A percentile compares a stretch with the other conserved stretches of the same genome.
phyloP scores from a whole-genome alignment of 2,888 invertebrate species.

The Thecophora atra region DNA sequence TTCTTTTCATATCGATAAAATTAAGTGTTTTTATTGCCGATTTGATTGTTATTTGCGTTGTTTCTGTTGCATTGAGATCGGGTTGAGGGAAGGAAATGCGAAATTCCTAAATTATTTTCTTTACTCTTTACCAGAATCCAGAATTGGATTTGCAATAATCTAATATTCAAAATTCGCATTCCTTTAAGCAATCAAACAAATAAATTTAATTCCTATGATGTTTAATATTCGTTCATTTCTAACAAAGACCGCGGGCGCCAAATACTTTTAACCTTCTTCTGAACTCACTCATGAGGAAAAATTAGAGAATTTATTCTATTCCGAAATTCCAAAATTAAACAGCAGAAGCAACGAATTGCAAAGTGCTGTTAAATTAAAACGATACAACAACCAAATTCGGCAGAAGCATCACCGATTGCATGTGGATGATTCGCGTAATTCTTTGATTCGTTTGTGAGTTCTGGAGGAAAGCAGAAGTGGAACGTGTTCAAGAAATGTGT shows the following conservation, averaged over 20 bases:
- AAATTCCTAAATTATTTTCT: too few species aligned
- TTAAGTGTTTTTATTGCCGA: slow-evolving; percentile 10
- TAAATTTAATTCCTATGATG: too few species aligned
- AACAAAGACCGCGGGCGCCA: slow-evolving; percentile 5
- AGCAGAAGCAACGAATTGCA: neutral
- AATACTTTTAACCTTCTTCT: slow-evolving; percentile 17
- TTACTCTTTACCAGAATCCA: too few species aligned
- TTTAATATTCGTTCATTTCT: neutral
- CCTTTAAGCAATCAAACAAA: too few species aligned
- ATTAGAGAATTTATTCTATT: slow-evolving; percentile 4
- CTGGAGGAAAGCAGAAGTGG: neutral
- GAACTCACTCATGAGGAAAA: slow-evolving; percentile 18
- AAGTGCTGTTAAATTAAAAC: neutral
- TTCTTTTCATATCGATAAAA: neutral
- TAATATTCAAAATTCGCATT: too few species aligned
- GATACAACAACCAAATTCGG: slow-evolving; percentile 9
- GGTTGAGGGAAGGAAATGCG: too few species aligned
- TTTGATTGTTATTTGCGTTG: too few species aligned
- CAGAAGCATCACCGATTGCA: neutral
- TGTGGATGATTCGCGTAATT: neutral
- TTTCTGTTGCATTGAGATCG: neutral
- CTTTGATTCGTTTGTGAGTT: neutral
- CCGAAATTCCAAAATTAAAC: slow-evolving; percentile 1
- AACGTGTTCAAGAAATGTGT: neutral
- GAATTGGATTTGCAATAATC: too few species aligned